Percentiles rank a stretch among this genome's conserved stretches.
Evolutionary conservation across 2,888 invertebrate genomes (phyloP).

Genomic region (Biston betularia): DNA sequence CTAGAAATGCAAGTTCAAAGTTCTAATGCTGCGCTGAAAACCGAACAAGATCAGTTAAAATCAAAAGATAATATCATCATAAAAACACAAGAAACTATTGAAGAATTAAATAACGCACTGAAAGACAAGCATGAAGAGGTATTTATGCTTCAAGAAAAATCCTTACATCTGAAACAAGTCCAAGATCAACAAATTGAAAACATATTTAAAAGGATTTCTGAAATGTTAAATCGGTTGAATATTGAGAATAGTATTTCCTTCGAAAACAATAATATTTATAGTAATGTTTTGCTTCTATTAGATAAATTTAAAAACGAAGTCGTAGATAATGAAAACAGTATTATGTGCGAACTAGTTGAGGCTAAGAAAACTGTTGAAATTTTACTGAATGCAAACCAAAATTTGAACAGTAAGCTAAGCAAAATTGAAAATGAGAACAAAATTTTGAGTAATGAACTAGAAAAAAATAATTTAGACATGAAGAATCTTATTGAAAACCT

Average conservation of each 20-base stretch:
- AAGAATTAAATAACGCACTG: constrained; percentile 44
- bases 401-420: constrained; percentile 43
- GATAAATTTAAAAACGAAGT: constrained; percentile 55
- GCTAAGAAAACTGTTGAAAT: constrained; percentile 34
- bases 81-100: constrained; percentile 36
- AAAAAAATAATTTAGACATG: constrained; percentile 23
- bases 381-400: constrained; percentile 8
- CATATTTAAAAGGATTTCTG: constrained; percentile 51
- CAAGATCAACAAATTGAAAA: constrained; percentile 52
- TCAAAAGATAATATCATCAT: constrained; percentile 44
- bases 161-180: constrained; percentile 39
- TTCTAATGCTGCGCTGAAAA: constrained; percentile 43
- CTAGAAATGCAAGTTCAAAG: constrained; percentile 31
- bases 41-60: constrained; percentile 48
- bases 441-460: constrained; percentile 32
- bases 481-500: constrained; percentile 50
- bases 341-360: constrained; percentile 18
- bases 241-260: constrained; percentile 46
- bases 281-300: constrained; percentile 57
- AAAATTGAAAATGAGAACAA: constrained; percentile 56
- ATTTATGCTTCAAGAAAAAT: constrained; percentile 36
- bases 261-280: constrained; percentile 34
- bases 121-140: constrained; percentile 49
- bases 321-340: background rate
- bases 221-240: constrained; percentile 49